phyloP scores from a whole-genome alignment of 2,113 vertebrate species.

The Aphyosemion australe region DNA sequence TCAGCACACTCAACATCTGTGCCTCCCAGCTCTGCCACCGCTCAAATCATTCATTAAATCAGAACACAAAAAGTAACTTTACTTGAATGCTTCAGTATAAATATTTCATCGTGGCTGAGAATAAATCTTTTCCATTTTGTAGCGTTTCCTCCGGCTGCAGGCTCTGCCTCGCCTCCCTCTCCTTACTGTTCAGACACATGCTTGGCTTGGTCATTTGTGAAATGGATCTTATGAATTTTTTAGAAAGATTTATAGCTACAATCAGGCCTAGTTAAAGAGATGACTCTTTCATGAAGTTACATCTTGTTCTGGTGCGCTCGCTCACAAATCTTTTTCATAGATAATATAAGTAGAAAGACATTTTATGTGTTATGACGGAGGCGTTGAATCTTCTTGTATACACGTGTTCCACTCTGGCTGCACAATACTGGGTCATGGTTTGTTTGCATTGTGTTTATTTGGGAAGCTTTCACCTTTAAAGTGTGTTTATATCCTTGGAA shows the following conservation, averaged over 20 bases:
- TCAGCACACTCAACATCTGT: conserved; percentile 87
- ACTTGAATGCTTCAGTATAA: conserved; percentile 94
- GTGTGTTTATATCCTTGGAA: too few relatives aligned
- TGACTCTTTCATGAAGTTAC: conserved; percentile 51
- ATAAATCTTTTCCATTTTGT: conserved; percentile 96
- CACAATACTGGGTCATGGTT: too few relatives aligned
- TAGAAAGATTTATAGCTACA: conserved; percentile 81
- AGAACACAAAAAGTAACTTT: conserved; percentile 99
- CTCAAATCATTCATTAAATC: conserved; percentile 99
- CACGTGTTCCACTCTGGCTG: not conserved
- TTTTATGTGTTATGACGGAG: conserved; percentile 31
- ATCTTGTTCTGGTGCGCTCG: conserved; percentile 32
- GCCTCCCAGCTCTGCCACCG: conserved; percentile 82
- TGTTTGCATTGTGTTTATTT: too few relatives aligned
- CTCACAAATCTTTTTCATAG: conserved; percentile 38
- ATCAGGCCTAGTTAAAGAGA: conserved; percentile 66
- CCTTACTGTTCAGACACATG: conserved; percentile 70
- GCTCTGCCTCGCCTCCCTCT: conserved; percentile 32
- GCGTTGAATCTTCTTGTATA: conserved; percentile 6
- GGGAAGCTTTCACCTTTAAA: too few relatives aligned
- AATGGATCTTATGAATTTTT: conserved; percentile 98
- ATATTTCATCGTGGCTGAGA: conserved; percentile 96
- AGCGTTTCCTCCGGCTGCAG: conserved; percentile 40
- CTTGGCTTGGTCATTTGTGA: conserved; percentile 89
- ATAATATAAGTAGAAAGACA: conserved; percentile 27